Evolutionary conservation across 2,113 vertebrate genomes (phyloP).

Genomic region (Pteropus alecto): DNA sequence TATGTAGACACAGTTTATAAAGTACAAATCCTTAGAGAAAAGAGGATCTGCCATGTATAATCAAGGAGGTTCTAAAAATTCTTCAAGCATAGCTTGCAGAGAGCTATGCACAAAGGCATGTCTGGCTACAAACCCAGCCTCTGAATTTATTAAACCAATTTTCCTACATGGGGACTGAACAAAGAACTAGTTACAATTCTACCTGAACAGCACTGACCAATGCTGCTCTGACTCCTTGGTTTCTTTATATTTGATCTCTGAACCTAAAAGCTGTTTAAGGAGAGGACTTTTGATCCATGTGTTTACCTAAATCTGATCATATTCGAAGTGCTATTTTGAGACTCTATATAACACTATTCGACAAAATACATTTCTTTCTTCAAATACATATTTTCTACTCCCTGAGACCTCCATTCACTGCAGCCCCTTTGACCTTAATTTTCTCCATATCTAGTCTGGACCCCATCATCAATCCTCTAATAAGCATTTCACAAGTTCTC

Average conservation of each 20-base stretch:
- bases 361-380: background rate
- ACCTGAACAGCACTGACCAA: background rate
- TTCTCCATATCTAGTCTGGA: background rate
- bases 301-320: background rate
- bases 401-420: background rate
- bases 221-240: background rate
- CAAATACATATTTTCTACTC: background rate
- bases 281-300: background rate
- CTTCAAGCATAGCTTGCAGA: constrained; percentile 14
- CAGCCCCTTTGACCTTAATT: background rate
- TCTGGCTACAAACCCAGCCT: background rate
- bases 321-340: background rate
- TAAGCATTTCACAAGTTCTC: background rate
- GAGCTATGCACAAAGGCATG: background rate
- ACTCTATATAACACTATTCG: background rate
- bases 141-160: background rate
- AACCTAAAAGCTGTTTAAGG: background rate
- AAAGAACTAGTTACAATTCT: background rate
- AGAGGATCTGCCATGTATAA: background rate
- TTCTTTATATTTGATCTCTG: background rate
- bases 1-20: constrained; percentile 34
- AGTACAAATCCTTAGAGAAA: constrained; percentile 61
- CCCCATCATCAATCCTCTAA: background rate
- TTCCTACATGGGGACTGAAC: background rate
- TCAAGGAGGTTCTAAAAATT: constrained; percentile 54